Percentiles rank a stretch among this genome's conserved stretches.
These are phyloP conservation scores for Meta bourneti DNA, from an alignment of 2,888 invertebrate genomes.

Conservation along the genomic window DNA sequence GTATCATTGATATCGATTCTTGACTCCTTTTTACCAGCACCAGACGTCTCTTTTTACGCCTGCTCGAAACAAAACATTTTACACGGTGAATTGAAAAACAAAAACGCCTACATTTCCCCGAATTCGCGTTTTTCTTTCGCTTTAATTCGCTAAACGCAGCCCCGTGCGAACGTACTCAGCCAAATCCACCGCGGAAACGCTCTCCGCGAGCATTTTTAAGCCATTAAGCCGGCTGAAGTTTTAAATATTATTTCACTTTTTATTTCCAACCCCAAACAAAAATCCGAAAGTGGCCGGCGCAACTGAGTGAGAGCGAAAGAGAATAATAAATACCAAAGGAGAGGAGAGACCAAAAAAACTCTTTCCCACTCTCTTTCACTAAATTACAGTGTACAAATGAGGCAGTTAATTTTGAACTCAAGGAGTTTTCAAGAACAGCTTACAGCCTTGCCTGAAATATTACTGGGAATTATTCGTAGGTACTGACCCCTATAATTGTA, in stretches of 20 bases:
- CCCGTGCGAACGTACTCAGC: too few species aligned
- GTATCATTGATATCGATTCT: too few species aligned
- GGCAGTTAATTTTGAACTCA: slow-evolving; percentile 75
- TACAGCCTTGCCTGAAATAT: slow-evolving; percentile 71
- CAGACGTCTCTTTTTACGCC: too few species aligned
- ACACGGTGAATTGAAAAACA: too few species aligned
- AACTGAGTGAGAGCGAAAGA: slow-evolving; percentile 21
- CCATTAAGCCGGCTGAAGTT: slow-evolving; percentile 52
- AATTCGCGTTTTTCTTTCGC: too few species aligned
- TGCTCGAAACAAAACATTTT: too few species aligned
- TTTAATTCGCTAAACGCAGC: too few species aligned
- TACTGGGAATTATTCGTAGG: slow-evolving; percentile 73
- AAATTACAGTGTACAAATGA: slow-evolving; percentile 74
- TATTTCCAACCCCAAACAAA: slow-evolving; percentile 45
- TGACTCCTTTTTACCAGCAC: too few species aligned
- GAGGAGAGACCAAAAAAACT: slow-evolving; percentile 24
- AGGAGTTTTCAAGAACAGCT: slow-evolving; percentile 68
- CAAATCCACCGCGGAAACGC: too few species aligned
- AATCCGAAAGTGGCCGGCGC: slow-evolving; percentile 20
- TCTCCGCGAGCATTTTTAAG: slow-evolving; percentile 37
- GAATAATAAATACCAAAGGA: slow-evolving; percentile 34
- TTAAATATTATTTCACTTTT: slow-evolving; percentile 30
- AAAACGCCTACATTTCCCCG: too few species aligned
- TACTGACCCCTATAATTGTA: slow-evolving; percentile 77
- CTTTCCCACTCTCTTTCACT: slow-evolving; percentile 49